Conservation (phyloP, 2,888 invertebrate genomes). For the Cantharis rufa region DNA sequence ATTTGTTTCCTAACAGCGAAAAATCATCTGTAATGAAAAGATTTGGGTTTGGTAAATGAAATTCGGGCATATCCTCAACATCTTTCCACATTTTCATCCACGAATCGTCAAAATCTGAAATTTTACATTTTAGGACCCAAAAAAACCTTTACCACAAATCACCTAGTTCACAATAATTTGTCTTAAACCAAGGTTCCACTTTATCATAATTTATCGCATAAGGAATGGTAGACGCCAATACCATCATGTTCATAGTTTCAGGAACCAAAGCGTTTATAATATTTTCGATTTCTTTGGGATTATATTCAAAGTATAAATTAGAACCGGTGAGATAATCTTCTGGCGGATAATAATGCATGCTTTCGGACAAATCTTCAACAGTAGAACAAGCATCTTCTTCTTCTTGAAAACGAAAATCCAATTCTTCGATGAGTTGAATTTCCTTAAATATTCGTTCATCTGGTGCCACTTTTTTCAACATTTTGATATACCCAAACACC, state of each 20-base stretch:
- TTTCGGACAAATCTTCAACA: slow-evolving; percentile 75
- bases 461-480: slow-evolving; percentile 71
- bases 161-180: slow-evolving; percentile 71
- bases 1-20: slow-evolving; percentile 58
- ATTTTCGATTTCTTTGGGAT: slow-evolving; percentile 64
- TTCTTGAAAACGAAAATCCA: slow-evolving; percentile 71
- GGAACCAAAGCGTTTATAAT: slow-evolving; percentile 66
- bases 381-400: slow-evolving; percentile 75
- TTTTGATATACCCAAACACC: slow-evolving; percentile 78
- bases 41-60: slow-evolving; percentile 74
- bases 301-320: slow-evolving; percentile 75
- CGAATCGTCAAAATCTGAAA: slow-evolving; percentile 62
- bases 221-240: slow-evolving; percentile 66
- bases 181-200: slow-evolving; percentile 83
- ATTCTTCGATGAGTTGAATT: slow-evolving; percentile 75
- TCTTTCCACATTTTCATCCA: slow-evolving; percentile 69
- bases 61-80: slow-evolving; percentile 61
- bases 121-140: slow-evolving; percentile 6
- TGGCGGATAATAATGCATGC: slow-evolving; percentile 80
- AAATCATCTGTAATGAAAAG: slow-evolving; percentile 75
- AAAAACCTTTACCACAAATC: slow-evolving; percentile 19
- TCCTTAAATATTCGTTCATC: slow-evolving; percentile 73
- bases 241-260: slow-evolving; percentile 71
- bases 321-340: slow-evolving; percentile 79
- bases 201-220: slow-evolving; percentile 62